Evolutionary conservation across 2,888 invertebrate genomes (phyloP).

Genomic region (Eupithecia vulgata): DNA sequence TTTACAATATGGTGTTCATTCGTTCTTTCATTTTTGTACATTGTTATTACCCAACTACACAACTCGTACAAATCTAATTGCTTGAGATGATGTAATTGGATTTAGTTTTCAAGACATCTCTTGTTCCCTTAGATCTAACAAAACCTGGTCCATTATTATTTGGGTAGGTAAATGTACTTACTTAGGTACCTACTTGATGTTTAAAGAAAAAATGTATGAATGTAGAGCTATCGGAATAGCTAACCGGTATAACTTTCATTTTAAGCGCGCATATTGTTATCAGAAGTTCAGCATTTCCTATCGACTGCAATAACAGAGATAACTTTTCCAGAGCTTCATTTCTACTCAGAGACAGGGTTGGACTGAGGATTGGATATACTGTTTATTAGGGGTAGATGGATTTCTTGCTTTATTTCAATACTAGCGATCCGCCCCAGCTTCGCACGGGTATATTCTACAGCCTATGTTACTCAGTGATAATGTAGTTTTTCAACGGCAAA

Average conservation of each 20-base stretch:
- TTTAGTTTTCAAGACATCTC: too few species aligned
- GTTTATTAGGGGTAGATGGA: background rate
- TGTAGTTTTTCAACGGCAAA: too few species aligned
- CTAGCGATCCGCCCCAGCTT: too few species aligned
- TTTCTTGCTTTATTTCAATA: background rate
- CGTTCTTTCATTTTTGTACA: too few species aligned
- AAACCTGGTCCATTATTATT: too few species aligned
- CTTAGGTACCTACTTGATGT: background rate
- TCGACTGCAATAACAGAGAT: slow-evolving; percentile 15
- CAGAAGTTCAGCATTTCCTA: background rate
- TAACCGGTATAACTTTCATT: background rate
- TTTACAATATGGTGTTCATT: too few species aligned
- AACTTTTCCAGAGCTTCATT: slow-evolving; percentile 18
- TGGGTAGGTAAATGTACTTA: background rate
- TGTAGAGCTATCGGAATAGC: background rate
- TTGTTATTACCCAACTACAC: too few species aligned
- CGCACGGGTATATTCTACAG: too few species aligned
- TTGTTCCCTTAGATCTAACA: too few species aligned
- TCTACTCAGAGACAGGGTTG: slow-evolving; percentile 14
- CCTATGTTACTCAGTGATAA: too few species aligned
- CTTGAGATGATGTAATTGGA: too few species aligned
- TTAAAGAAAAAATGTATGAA: background rate
- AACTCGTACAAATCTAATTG: too few species aligned
- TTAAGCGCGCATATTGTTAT: background rate
- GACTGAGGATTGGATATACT: slow-evolving; percentile 1